These are phyloP conservation scores for Megatriorchis doriae DNA, from an alignment of 2,113 vertebrate species.

Conservation along the genomic window DNA sequence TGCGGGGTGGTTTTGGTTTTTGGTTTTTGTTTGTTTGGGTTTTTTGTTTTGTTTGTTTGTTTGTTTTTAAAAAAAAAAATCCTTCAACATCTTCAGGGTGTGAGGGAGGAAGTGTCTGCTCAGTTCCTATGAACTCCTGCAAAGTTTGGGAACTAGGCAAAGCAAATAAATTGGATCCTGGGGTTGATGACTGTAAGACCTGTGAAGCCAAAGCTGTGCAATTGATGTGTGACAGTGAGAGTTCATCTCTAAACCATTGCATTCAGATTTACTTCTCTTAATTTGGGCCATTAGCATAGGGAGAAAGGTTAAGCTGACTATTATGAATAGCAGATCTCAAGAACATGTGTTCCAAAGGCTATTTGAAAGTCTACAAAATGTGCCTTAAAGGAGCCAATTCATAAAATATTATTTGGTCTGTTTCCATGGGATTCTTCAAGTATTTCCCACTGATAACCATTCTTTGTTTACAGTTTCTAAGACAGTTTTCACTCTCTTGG, in stretches of 20 bases:
- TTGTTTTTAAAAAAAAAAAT: neutral
- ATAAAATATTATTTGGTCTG: slow-evolving; percentile 55
- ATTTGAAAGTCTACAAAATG: neutral
- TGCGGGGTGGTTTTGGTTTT: no score
- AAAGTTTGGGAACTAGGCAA: neutral
- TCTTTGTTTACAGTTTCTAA: slow-evolving; percentile 55
- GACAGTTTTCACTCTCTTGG: slow-evolving; percentile 30
- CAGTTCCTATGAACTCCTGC: neutral
- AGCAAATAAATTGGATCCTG: neutral
- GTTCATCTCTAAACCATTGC: neutral
- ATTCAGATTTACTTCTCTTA: slow-evolving; percentile 12
- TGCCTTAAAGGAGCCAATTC: slow-evolving; percentile 20
- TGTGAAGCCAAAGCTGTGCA: neutral
- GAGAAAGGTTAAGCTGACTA: slow-evolving; percentile 16
- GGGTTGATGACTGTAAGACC: neutral
- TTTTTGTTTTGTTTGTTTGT: no score
- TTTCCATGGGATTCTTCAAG: slow-evolving; percentile 42
- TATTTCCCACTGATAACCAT: slow-evolving; percentile 44
- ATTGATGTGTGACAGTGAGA: neutral
- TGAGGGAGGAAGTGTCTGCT: neutral
- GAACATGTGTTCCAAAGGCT: neutral
- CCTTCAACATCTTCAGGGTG: fast-evolving
- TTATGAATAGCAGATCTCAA: slow-evolving; percentile 14
- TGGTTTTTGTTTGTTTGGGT: no score
- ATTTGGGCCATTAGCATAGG: slow-evolving; percentile 1